Evolutionary conservation across 2,888 invertebrate genomes (phyloP), one percentile per base, ranked within the genome.

Genomic region (Hyles lineata): DNA sequence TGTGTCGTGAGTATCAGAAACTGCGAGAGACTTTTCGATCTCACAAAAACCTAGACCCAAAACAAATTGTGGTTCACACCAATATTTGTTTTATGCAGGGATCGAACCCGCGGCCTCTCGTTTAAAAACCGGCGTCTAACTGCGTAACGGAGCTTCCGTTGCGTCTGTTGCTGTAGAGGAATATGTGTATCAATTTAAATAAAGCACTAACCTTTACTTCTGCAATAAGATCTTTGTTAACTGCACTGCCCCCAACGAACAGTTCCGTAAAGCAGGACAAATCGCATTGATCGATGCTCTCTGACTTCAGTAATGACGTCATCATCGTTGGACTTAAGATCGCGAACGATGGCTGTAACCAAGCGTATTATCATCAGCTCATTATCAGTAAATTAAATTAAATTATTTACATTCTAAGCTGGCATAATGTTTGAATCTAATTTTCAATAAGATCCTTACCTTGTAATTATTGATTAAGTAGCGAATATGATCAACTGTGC

Each of bases 391-490:
- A n/a, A n/a, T n/a, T n/a, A n/a, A n/a, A n/a, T n/a, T n/a, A n/a
- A n/a, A n/a, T n/a, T n/a, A n/a, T n/a, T n/a, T n/a, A n/a, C n/a
- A n/a, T n/a, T n/a, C n/a, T n/a, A n/a, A n/a, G n/a, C n/a, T n/a
- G n/a, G n/a, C n/a, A n/a, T n/a, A n/a, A n/a, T n/a, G n/a, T n/a
- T n/a, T 50, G 50, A 50, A 17, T 17, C 2, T 7, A 50, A 50
- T 50, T 6, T 50, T 9, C 15, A 15, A n/a, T 15, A n/a, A 19
- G 19, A 19, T 19, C 3, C 55, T 71, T 74, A 89, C 89, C 83
- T 78, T 85, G 75, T 86, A 75, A 15, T 52, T 75, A 50, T 78
- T 70, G 9, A 78, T 77, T 11, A 76, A 50, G 29, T 74, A 25
- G n/a, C 62, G 58, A 11, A 70, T 35, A 63, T 77, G 76, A 7